Percentiles rank a stretch among this genome's conserved stretches.
Evolutionary conservation across 1,140 invertebrate species (phyloP).

Genomic region (Macrobrachium nipponense): DNA sequence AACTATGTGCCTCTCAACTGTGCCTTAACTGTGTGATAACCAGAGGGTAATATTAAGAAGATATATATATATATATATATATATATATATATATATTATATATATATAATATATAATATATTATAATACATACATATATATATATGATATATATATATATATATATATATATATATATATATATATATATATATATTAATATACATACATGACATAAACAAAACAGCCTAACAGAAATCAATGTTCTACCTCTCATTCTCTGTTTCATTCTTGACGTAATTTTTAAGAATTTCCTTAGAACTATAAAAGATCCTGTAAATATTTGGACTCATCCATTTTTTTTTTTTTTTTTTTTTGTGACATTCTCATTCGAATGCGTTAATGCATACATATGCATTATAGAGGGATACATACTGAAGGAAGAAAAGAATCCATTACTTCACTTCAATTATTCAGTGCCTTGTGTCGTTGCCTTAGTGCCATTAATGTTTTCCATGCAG

Average conservation of each 20-base stretch:
- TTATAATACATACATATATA: neutral
- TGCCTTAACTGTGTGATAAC: neutral
- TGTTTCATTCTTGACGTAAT: neutral
- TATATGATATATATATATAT: neutral
- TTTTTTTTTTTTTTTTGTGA: too few relatives aligned
- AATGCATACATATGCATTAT: too few relatives aligned
- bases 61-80: slow-evolving; percentile 7
- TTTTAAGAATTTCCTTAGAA: neutral
- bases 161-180: slow-evolving; percentile 3
- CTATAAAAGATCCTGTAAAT: too few relatives aligned
- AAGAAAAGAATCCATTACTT: too few relatives aligned
- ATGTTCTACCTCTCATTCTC: neutral
- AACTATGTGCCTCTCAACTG: neutral
- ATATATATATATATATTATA: slow-evolving; percentile 9
- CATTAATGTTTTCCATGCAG: too few relatives aligned
- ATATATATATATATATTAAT: slow-evolving; percentile 1
- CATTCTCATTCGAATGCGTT: too few relatives aligned
- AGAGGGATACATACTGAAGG: too few relatives aligned
- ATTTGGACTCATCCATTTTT: too few relatives aligned
- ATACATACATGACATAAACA: neutral
- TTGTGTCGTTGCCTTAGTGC: too few relatives aligned
- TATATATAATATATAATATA: slow-evolving; percentile 8
- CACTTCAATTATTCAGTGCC: too few relatives aligned
- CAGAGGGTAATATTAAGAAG: neutral
- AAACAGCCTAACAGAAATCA: neutral